Evolutionary conservation across 2,797 vertebrate species (phyloP), one percentile per base, ranked within the genome.

Genomic region (Channallabes apus): DNA sequence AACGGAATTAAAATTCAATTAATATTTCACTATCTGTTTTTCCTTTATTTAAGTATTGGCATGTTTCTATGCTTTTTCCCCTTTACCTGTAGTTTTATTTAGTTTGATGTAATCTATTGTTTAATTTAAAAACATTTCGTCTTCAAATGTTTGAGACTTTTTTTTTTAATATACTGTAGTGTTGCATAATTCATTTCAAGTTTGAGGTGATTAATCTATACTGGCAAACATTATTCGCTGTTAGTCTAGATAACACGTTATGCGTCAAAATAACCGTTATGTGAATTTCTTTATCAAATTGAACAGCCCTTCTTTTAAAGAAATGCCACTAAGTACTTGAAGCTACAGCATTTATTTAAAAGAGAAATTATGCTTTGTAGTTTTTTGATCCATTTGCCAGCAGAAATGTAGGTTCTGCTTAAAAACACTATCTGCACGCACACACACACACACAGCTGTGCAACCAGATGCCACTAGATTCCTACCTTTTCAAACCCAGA

Each of bases 401-500:
- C 80, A 83, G 61, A 86, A 32, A 79, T 18, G 12, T 61, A 24
- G 58, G 32, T 62, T 79, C 58, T 62, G 58, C 58, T 24, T 79
- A 62, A 22, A 78, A 79, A 79, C 11, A 7, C 5, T 59, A 61
- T 24, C 22, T n/a, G 6, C 6, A 2, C 29, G 3, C 75, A 11
- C 72, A 32, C n/a, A 4, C 46, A 27, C 14, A 3, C 12, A 12
- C 35, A 11, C 68, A 64, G 90, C 89, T 90, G 41, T 92, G 88
- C 93, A 93, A 93, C 65, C 87, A 89, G 87, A 90, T 85, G 90
- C 80, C 87, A 93, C 92, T 54, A 88, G 83, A 6, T 89, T 92
- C 93, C 82, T 96, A 96, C 96, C 97, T 97, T 95, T 94, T 97
- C 96, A 91, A 90, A 95, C 93, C 96, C 96, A 94, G 96, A 97